Evolutionary conservation across 2,113 vertebrate species (phyloP).

Genomic region (Hippotragus niger): DNA sequence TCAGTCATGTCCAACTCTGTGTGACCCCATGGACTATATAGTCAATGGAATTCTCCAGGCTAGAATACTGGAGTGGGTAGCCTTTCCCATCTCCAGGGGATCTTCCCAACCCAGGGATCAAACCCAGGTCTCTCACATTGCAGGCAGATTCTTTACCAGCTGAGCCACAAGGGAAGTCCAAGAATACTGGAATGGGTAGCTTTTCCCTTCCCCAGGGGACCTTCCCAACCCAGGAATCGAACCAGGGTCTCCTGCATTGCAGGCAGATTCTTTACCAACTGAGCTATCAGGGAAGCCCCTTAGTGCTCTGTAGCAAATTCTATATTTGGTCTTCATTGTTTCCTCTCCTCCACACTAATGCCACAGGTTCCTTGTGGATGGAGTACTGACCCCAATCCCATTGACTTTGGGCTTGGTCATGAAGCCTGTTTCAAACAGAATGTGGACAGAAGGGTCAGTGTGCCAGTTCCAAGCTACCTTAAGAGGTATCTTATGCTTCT

Average conservation of each 20-base stretch:
- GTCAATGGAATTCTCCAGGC: background rate
- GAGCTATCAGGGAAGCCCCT: background rate
- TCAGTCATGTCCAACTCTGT: background rate
- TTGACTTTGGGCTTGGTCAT: background rate
- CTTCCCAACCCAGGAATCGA: background rate
- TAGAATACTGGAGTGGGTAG: background rate
- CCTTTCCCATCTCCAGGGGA: background rate
- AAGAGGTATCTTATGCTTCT: background rate
- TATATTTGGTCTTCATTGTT: background rate
- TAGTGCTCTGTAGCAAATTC: background rate
- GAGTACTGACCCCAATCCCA: background rate
- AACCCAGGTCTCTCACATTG: background rate
- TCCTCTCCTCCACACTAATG: background rate
- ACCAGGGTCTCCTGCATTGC: background rate
- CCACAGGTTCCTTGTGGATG: background rate
- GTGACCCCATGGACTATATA: background rate
- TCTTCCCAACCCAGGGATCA: background rate
- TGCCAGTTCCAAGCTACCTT: background rate
- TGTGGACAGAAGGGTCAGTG: background rate
- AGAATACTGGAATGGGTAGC: background rate
- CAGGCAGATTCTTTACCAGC: background rate
- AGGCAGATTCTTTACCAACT: background rate
- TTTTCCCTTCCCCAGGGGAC: background rate
- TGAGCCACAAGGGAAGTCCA: background rate
- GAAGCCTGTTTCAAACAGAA: background rate